These are phyloP conservation scores for Mus spretus DNA, from an alignment of 2,797 vertebrate species.

Conservation along the genomic window DNA sequence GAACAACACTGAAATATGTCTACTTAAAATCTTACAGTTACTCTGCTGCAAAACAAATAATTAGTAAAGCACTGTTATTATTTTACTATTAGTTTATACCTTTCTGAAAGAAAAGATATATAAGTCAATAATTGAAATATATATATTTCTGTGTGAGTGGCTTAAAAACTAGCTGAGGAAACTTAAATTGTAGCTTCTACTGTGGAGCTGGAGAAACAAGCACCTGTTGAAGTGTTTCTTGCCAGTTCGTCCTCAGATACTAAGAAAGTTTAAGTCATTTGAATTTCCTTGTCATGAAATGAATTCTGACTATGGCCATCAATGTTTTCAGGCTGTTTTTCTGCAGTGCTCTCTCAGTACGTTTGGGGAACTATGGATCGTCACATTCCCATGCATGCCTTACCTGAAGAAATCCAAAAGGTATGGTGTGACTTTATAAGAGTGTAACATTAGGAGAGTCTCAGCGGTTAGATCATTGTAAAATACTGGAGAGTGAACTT, in stretches of 20 bases:
- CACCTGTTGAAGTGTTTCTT: not conserved
- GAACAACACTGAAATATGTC: not conserved
- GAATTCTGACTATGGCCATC: conserved; percentile 60
- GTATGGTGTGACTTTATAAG: conserved; percentile 84
- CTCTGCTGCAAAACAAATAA: conserved; percentile 58
- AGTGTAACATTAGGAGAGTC: not conserved
- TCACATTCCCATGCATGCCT: conserved; percentile 88
- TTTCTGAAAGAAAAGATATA: conserved; percentile 44
- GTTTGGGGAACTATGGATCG: conserved; percentile 88
- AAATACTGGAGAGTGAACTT: conserved; percentile 40
- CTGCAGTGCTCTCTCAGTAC: conserved; percentile 7
- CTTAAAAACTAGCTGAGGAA: conserved; percentile 15
- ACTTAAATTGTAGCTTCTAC: conserved; percentile 3
- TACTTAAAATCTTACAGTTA: conserved; percentile 59
- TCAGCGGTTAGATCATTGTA: conserved; percentile 46
- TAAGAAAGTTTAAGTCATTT: conserved; percentile 44
- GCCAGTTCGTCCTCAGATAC: not conserved
- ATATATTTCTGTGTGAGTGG: conserved; percentile 26
- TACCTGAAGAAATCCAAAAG: conserved; percentile 94
- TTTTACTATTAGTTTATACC: not conserved
- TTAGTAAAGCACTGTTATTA: conserved; percentile 19
- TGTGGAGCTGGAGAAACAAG: conserved; percentile 5
- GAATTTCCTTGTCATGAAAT: conserved; percentile 2
- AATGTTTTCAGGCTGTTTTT: conserved; percentile 66
- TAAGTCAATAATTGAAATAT: not conserved